Base-by-base conservation (phyloP, 2,797 vertebrate species). In the Mormyrus hasselquistii region DNA sequence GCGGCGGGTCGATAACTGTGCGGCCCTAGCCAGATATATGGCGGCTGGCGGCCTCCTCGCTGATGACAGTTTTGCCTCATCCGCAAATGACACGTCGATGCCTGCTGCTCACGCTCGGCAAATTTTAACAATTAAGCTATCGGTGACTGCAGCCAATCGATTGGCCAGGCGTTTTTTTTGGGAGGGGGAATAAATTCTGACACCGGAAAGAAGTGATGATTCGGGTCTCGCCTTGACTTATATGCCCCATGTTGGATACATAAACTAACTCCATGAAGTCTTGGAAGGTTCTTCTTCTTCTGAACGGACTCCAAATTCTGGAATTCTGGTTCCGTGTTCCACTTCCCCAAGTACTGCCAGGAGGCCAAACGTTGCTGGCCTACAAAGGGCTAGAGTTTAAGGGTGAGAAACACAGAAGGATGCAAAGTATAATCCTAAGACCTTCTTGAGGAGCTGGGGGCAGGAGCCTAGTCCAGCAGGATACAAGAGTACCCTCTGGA, bases 81-180 rank as follows among this genome's bases (percentile, higher is more conserved):
- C 53, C 69, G 34, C 82, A 90, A 87, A 57, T 41, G 89, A 87
- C 87, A 73, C 19, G 76, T 87, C 91, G 62, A 91, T 90, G 59
- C 69, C 41, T 87, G 82, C 85, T 47, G 85, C 87, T 90, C 89
- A 90, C 62, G 69, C 52, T 90, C 89, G 52, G 90, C 82, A 87
- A 91, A 89, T 87, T 88, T 88, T 87, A 91, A 90, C 90, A 88
- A 89, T 90, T 89, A 89, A 88, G 88, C 84, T 83, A 86, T 69
- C 86, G 83, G 87, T 89, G 88, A 87, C 89, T 83, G 88, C 59
- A 88, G 59, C 50, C 57, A 87, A 90, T 91, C 91, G 76, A 91
- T 90, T 44, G 41, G 87, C 44, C 38, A 2, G 6, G 12, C 50
- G 2, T 79, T 29, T 87, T 86, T 79, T 41, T 8, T 16, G 85